phyloP scores from a whole-genome alignment of 2,113 vertebrate genomes.

The Oreochromis niloticus region DNA sequence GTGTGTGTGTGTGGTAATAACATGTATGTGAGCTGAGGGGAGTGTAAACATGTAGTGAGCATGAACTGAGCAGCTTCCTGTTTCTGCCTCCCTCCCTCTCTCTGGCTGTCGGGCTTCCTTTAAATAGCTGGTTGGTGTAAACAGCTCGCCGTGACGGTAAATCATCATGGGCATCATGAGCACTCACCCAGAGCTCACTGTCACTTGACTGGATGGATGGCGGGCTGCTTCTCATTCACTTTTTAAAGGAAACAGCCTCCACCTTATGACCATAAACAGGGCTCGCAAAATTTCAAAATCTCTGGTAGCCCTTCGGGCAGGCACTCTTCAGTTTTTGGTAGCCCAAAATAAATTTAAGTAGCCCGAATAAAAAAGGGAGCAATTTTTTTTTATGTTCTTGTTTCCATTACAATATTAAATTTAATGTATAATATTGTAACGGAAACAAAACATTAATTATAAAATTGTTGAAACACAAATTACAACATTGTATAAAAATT shows the following conservation, averaged over 20 bases:
- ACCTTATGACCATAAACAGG: background rate
- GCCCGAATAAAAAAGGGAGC: too few relatives aligned
- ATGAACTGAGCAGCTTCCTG: background rate
- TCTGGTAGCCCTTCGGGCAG: too few relatives aligned
- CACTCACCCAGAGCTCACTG: background rate
- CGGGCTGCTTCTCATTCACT: background rate
- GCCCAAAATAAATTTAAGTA: too few relatives aligned
- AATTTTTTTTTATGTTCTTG: too few relatives aligned
- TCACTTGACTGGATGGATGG: background rate
- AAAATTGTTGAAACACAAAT: too few relatives aligned
- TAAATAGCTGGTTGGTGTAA: background rate
- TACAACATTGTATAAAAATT: too few relatives aligned
- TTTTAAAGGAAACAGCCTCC: background rate
- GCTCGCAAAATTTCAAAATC: too few relatives aligned
- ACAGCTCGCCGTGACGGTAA: background rate
- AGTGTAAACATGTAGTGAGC: background rate
- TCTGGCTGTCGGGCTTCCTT: background rate
- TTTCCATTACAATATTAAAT: too few relatives aligned
- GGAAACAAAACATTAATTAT: too few relatives aligned
- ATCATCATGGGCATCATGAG: background rate
- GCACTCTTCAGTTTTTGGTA: too few relatives aligned
- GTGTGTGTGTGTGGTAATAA: background rate
- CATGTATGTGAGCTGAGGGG: background rate
- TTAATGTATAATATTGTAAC: too few relatives aligned
- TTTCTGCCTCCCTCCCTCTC: background rate